Evolutionary conservation across 2,113 vertebrate genomes (phyloP), one percentile per base, ranked within the genome.

Genomic region (Perca schrenkii): DNA sequence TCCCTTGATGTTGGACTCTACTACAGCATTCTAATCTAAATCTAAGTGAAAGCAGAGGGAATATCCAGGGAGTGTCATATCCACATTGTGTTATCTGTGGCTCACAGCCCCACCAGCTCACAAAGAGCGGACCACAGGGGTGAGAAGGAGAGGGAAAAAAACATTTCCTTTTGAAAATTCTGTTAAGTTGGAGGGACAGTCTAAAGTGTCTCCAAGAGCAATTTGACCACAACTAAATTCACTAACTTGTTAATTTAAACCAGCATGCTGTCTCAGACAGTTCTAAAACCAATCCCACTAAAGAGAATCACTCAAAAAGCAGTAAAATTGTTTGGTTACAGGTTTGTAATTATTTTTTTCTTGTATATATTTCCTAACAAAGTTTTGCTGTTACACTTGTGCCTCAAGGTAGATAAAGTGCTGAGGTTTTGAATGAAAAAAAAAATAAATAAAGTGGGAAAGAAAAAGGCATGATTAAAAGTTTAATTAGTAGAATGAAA

Each of bases 401-500:
- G 86, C 83, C 83, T 78, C 1, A 28, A 83, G 77, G 70, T 74
- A 77, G 64, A 84, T 66, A 84, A 80, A 89, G 57, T 79, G 83
- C 83, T 85, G 70, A 87, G 81, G 86, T 79, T 56, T 49, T 22
- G 54, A 78, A 46, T 1, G 2, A 25, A 78, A 65, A 68, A 82
- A 61, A 67, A 25, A n/a, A n/a, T n/a, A 19, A 63, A 68, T 52
- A 40, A 11, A 68, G 56, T 46, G n/a, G 28, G 46, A 68, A 31
- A 62, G 56, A 69, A 76, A 85, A 77, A 52, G 71, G 54, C 22
- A 74, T 65, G 77, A 88, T 83, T 89, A 87, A 84, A 93, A 87
- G 89, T 90, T 90, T 87, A 93, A 93, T 92, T 93, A 90, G 74
- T 85, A 84, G 61, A 88, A 85, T 73, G 54, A 87, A 92, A 87